Evolutionary conservation across 1,140 invertebrate genomes (phyloP), one percentile per base, ranked within the genome.

Genomic region (Trialeurodes vaporariorum): DNA sequence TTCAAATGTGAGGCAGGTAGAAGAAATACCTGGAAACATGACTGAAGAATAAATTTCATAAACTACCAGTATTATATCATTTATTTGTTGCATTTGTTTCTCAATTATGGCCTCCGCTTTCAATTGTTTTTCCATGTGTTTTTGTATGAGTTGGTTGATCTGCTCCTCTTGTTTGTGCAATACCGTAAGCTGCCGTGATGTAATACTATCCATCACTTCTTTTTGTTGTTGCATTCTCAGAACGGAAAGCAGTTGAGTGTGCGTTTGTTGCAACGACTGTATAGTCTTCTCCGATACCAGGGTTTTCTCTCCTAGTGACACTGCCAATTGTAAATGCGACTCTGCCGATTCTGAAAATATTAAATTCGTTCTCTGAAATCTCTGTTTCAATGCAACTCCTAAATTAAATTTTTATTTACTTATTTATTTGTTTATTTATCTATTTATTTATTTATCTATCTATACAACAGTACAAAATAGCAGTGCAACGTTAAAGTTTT

Each of bases 181-280:
- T 17, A 65, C 24, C 9, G 27, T n/a, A 22, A 24, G 21, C n/a
- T 65, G 64, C 24, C 64, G 27, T 26, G 13, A 40, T 21, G 24
- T 24, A 22, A 65, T 34, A 5, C 49, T 40, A 49, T 24, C 23
- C 25, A 65, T 65, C 27, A 65, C 13, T 24, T 65, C 64, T 49
- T 65, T 27, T 49, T 65, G 64, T 24, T 65, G 64, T 49, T 65
- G 27, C 64, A 65, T 65, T 23, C 49, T 2, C 5, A 65, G 21
- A n/a, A 58, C 64, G 1, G 64, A n/a, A 9, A 65, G 23, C 22
- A 65, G n/a, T 5, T 49, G 27, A 40, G 23, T 40, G 21, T 65
- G 26, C 24, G 64, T 65, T 40, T 65, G 64, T 40, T 65, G 64
- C 64, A 65, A 13, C 22, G 34, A 22, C 25, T 26, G 62, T 2